Base-by-base conservation (phyloP, 2,888 invertebrate species). In the Dichetophora obliterata region DNA sequence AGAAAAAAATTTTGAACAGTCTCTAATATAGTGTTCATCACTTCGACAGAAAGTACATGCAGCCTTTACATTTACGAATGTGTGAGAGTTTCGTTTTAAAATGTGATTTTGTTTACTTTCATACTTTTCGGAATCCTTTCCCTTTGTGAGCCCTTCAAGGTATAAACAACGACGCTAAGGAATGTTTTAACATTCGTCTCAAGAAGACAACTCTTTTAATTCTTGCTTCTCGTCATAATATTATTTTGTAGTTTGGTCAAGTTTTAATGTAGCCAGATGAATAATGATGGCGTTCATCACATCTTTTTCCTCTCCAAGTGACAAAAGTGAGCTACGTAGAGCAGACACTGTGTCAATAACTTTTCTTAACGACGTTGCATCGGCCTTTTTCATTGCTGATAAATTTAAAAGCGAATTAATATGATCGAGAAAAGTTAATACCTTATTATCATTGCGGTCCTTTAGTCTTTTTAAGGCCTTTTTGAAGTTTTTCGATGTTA, bases 1-100 rank as follows among this genome's bases (percentile, higher is more conserved):
- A n/a, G 71, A 71, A 22, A 8, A 37, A 57, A 77, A 76, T 3
- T 31, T 57, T 6, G 76, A 59, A 68, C 72, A 77, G 3, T 37
- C 57, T n/a, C 59, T 27, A 9, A 76, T 31, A 31, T 73, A 27
- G 34, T 76, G 52, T 14, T 69, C 69, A 22, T n/a, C 5, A 9
- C 48, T 50, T 31, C 43, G 69, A 27, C 77, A 74, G 37, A 73
- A 77, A 11, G 61, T 22, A 11, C 27, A 27, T 3, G 11, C 59
- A 5, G 74, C 61, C 11, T 43, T 65, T 1, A 14, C 34, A 65
- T 61, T 61, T 61, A 61, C 11, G 31, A 61, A 61, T 27, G 61
- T 61, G 3, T 61, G 61, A 61, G 24, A 24, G 0, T 24, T 11
- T 24, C 61, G 61, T 24, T 24, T 61, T 1, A 2, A n/a, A 54